A percentile compares a stretch with the other conserved stretches of the same genome.
phyloP scores from a whole-genome alignment of 2,113 vertebrate genomes.

The Malurus elegans region DNA sequence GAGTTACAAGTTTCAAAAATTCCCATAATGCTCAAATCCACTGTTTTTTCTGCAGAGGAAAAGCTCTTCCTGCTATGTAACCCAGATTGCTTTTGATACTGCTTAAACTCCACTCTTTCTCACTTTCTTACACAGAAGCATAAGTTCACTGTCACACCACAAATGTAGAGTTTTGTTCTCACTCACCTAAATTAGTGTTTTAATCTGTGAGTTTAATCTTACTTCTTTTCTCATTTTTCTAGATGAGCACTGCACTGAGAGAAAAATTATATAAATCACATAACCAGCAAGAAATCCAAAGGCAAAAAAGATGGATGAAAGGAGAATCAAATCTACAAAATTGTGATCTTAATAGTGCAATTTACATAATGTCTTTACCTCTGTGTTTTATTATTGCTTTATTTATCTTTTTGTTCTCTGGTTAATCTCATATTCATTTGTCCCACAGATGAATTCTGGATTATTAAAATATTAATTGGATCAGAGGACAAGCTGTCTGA shows the following conservation, averaged over 20 bases:
- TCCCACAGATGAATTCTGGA: not conserved
- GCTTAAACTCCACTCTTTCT: not conserved
- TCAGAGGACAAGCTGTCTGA: not conserved
- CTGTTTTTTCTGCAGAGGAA: not conserved
- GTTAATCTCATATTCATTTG: not conserved
- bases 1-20: not conserved
- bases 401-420: not conserved
- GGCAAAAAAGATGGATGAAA: not conserved
- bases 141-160: not conserved
- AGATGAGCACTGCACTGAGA: not conserved
- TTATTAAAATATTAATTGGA: not conserved
- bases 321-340: not conserved
- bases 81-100: not conserved
- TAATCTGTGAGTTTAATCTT: not conserved
- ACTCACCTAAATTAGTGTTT: not conserved
- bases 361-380: not conserved
- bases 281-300: not conserved
- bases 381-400: not conserved
- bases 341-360: not conserved
- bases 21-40: fast-evolving
- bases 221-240: not conserved
- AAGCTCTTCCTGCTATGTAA: not conserved
- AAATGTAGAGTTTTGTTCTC: not conserved
- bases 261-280: not conserved
- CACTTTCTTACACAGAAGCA: not conserved